phyloP scores from a whole-genome alignment of 2,888 invertebrate genomes.

The Hermaeophaga mercurialis region DNA sequence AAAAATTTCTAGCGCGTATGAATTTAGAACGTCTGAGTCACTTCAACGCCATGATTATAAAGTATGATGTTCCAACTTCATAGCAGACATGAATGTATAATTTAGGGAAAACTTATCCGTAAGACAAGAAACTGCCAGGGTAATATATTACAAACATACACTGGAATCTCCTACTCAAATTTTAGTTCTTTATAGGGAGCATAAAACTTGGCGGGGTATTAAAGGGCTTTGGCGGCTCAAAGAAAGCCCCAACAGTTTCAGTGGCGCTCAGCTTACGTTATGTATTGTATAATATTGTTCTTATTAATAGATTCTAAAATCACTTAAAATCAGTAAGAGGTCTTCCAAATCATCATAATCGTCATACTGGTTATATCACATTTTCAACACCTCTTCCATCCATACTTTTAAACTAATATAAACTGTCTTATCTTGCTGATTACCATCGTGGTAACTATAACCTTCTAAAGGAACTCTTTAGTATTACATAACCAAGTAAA shows the following conservation, averaged over 20 bases:
- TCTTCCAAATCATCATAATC: too few species aligned
- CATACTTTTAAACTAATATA: too few species aligned
- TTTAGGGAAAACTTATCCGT: slow-evolving; percentile 31
- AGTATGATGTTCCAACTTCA: slow-evolving; percentile 34
- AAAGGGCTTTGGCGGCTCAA: slow-evolving; percentile 34
- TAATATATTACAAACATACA: slow-evolving; percentile 43
- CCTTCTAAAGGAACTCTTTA: too few species aligned
- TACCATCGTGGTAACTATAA: too few species aligned
- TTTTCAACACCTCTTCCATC: too few species aligned
- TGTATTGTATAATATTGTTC: background rate
- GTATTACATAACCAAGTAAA: too few species aligned
- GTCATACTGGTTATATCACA: too few species aligned
- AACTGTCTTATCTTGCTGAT: too few species aligned
- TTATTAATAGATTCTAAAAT: too few species aligned
- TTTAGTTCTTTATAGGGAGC: slow-evolving; percentile 45
- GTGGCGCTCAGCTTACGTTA: background rate
- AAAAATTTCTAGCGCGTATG: slow-evolving; percentile 31
- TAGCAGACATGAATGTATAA: slow-evolving; percentile 35
- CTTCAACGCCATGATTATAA: slow-evolving; percentile 32
- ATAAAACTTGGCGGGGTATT: slow-evolving; percentile 45
- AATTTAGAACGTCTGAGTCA: slow-evolving; percentile 31
- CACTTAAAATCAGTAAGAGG: too few species aligned
- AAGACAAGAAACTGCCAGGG: slow-evolving; percentile 33
- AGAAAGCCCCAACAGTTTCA: background rate
- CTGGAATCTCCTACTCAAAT: slow-evolving; percentile 44